Base-by-base conservation (phyloP, 2,797 vertebrate genomes). In the Emys orbicularis region DNA sequence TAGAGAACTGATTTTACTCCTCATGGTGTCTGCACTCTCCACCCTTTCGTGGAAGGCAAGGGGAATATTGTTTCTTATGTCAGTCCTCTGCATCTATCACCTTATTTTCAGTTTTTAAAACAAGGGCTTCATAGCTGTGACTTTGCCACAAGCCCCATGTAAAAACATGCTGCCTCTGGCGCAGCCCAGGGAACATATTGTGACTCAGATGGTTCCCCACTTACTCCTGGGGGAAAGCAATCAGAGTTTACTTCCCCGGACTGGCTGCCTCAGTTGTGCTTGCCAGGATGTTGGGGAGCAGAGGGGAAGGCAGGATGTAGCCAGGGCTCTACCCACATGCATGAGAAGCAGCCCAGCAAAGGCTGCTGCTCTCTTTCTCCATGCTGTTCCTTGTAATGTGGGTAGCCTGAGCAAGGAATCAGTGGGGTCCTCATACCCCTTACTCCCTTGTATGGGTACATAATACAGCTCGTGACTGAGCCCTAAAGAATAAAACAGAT, bases 1-100 rank as follows among this genome's bases (percentile, higher is more conserved):
- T 10, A 8, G 41, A 77, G 19, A 54, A 57, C 19, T 56, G 16
- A 19, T 52, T 94, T 87, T 65, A 49, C 79, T 93, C 29, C 3
- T 84, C 1, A 18, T 49, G 56, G 74, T 79, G 12, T 3, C 79
- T 4, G 0, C 3, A 57, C 2, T 2, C 19, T 83, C 5, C 37
- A 87, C 15, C 92, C 1, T 25, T 81, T 5, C 0, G 0, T 27
- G 10, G 29, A 9, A n/a, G 18, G 41, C 0, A 18, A 3, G 59
- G 25, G 5, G 82, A 81, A 44, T 68, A 41, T 86, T 68, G 3
- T 37, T 85, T 83, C 49, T 87, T 80, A 31, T 59, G 11, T 1
- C 44, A 79, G 68, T 50, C 12, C 3, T 41, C 79, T 72, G 29
- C 31, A 12, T 52, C 86, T 72, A 52, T 54, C 61, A n/a, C 2